A percentile compares a stretch with the other conserved stretches of the same genome.
Conservation (phyloP, 2,888 invertebrate species). For the Prenolepis imparis region DNA sequence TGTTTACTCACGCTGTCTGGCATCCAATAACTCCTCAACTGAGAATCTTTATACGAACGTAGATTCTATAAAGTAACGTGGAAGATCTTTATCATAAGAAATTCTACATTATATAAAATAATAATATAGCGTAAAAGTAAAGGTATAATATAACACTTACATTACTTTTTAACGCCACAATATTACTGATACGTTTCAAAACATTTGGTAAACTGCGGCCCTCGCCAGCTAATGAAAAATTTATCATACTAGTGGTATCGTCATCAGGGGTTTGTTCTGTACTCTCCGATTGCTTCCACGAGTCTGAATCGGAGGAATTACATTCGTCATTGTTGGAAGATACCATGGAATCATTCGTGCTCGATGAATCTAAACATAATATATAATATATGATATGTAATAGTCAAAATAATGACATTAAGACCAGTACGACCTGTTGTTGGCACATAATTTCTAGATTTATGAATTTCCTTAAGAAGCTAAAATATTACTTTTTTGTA, state of each 20-base stretch:
- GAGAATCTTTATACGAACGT: constrained; percentile 94
- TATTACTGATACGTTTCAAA: constrained; percentile 94
- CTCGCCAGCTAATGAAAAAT: constrained; percentile 88
- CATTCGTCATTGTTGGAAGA: constrained; percentile 81
- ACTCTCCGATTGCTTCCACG: constrained; percentile 79
- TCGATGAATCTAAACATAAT: constrained; percentile 66
- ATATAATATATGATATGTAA: not conserved
- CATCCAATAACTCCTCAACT: constrained; percentile 98
- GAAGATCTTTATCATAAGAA: not conserved
- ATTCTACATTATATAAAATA: constrained; percentile 59
- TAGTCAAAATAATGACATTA: not conserved
- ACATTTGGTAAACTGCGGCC: constrained; percentile 95
- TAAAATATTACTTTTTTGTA: not conserved
- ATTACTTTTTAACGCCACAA: constrained; percentile 93
- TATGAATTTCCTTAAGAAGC: not conserved
- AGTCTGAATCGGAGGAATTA: constrained; percentile 82
- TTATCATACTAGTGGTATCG: constrained; percentile 78
- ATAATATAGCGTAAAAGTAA: constrained; percentile 69
- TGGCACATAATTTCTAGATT: not conserved
- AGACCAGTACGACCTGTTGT: not conserved
- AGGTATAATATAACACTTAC: constrained; percentile 87
- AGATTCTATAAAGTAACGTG: constrained; percentile 87
- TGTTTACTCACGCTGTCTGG: constrained; percentile 98
- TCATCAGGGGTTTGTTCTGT: constrained; percentile 81
- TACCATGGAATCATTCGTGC: constrained; percentile 65